Base-by-base conservation (phyloP, 2,888 invertebrate genomes). In the Callyntrura sp. region DNA sequence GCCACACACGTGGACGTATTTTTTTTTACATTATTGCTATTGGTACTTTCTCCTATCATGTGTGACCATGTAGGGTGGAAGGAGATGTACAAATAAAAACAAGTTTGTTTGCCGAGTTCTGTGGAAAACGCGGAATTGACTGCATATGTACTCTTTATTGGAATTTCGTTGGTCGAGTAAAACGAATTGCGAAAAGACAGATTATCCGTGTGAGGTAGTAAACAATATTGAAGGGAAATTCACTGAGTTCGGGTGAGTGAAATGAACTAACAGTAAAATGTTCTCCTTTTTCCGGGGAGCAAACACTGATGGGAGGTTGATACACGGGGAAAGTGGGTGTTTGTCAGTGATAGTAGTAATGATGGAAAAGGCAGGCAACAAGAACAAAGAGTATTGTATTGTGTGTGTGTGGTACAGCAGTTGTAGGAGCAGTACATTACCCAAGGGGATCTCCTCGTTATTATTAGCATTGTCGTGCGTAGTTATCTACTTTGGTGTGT, bases 381-480 rank as follows among this genome's bases (percentile, higher is more conserved):
- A 55, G 78, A 35, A 57, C 35, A 57, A 35, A 35, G 79, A 79
- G 79, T 14, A 12, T 23, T 14, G 20, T 17, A 2, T 20, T 6
- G 70, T 2, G 6, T 5, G 11, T 8, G n/a, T 43, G n/a, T n/a
- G n/a, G n/a, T n/a, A n/a, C n/a, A n/a, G n/a, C n/a, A n/a, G n/a
- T n/a, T n/a, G n/a, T n/a, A n/a, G n/a, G n/a, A n/a, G n/a, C n/a
- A 78, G 51, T 25, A 73, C 55, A 78, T 78, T 78, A 70, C 83
- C 83, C 83, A 55, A 28, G 12, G 83, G 70, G 45, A 60, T 70
- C 45, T n/a, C n/a, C n/a, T n/a, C n/a, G 83, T 84, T 70, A 70
- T 84, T 51, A 84, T 84, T 68, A 84, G 70, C 83, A 84, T 84
- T 84, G 83, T 70, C 83, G 70, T 70, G 83, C n/a, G n/a, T 84